phyloP scores from a whole-genome alignment of 2,888 invertebrate species.

The Athalia circularis region DNA sequence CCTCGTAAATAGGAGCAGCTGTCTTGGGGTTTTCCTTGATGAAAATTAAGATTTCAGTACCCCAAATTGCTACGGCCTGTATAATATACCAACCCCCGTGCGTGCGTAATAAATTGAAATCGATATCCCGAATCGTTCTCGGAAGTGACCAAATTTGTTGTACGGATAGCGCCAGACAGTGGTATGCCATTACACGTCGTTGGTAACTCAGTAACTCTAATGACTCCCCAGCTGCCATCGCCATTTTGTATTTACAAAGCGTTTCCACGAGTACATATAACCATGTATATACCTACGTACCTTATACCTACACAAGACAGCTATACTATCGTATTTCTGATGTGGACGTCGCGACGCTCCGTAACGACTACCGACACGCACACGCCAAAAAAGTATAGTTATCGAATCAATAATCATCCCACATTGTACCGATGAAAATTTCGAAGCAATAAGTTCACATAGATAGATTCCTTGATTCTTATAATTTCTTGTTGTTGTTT shows the following conservation, averaged over 20 bases:
- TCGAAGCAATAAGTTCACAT: neutral
- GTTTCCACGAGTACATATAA: conserved; percentile 5
- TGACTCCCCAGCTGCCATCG: conserved; percentile 10
- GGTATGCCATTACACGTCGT: conserved; percentile 26
- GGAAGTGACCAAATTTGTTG: conserved; percentile 34
- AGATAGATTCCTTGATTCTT: neutral
- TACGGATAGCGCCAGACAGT: conserved; percentile 5
- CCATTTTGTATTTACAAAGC: conserved; percentile 23
- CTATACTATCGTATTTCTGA: too few relatives aligned
- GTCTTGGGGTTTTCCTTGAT: neutral
- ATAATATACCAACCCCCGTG: too few relatives aligned
- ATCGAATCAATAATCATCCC: conserved; percentile 22
- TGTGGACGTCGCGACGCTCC: conserved; percentile 29
- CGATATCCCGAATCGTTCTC: conserved; percentile 29
- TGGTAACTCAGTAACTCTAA: conserved; percentile 27
- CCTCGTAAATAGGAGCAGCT: neutral
- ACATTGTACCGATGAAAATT: neutral
- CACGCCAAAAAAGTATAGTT: neutral
- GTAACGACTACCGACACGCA: conserved; percentile 36
- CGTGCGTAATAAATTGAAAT: conserved; percentile 35
- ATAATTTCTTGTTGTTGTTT: neutral
- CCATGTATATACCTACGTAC: neutral
- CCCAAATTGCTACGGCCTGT: neutral
- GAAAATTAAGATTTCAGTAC: conserved; percentile 9
- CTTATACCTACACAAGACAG: too few relatives aligned